Evolutionary conservation across 2,797 vertebrate species (phyloP).

Genomic region (Labroides dimidiatus): DNA sequence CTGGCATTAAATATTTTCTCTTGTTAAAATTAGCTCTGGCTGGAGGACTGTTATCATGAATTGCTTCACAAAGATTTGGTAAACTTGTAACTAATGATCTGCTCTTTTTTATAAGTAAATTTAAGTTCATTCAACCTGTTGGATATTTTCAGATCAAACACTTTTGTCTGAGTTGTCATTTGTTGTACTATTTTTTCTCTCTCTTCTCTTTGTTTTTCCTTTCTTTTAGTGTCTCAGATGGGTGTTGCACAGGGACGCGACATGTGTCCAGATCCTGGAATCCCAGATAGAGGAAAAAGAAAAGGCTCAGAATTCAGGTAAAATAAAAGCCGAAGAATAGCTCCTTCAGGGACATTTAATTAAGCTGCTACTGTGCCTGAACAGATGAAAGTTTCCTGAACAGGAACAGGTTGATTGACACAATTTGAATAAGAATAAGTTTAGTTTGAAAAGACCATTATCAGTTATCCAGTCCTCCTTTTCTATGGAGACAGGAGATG

Average conservation of each 20-base stretch:
- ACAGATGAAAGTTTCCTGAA: constrained; percentile 3
- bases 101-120: neutral
- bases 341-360: neutral
- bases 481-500: neutral
- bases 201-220: constrained; percentile 38
- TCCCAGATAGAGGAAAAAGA: constrained; percentile 97
- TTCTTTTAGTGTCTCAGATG: constrained; percentile 94
- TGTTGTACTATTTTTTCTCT: constrained; percentile 1
- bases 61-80: too few species aligned
- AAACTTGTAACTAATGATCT: too few species aligned
- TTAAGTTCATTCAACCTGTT: neutral
- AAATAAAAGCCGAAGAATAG: constrained; percentile 74
- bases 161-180: neutral
- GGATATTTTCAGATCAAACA: neutral
- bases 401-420: neutral
- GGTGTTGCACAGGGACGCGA: constrained; percentile 98
- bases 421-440: neutral
- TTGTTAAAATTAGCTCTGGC: too few species aligned
- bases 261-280: constrained; percentile 98
- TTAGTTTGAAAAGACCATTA: neutral
- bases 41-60: too few species aligned
- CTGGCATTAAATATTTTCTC: too few species aligned
- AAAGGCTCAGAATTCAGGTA: constrained; percentile 99
- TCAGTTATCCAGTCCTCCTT: neutral
- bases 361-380: neutral